These are phyloP conservation scores for Stenchaetothrips biformis DNA, from an alignment of 2,888 invertebrate species.

Conservation along the genomic window DNA sequence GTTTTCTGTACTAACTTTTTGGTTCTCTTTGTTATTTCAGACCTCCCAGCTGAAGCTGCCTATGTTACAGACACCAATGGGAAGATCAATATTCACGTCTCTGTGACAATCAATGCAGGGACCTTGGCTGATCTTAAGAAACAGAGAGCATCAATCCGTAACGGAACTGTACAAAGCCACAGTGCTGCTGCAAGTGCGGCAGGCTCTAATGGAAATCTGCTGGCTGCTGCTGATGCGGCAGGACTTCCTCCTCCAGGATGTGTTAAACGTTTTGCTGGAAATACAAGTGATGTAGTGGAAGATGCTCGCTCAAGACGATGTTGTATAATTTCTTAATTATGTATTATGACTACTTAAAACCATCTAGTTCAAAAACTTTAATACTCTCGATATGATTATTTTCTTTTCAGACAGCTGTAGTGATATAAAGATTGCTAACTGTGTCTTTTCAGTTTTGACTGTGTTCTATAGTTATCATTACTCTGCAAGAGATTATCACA, in stretches of 20 bases:
- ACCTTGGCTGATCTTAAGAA: constrained; percentile 91
- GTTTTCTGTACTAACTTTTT: background rate
- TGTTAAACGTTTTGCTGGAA: constrained; percentile 36
- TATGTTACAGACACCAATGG: constrained; percentile 64
- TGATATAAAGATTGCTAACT: background rate
- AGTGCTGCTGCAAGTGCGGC: constrained; percentile 4
- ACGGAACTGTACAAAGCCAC: constrained; percentile 42
- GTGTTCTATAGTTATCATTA: background rate
- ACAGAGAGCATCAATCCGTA: constrained; percentile 78
- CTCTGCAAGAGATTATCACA: background rate
- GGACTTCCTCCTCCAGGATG: background rate
- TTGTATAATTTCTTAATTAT: constrained; percentile 32
- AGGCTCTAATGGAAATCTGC: background rate
- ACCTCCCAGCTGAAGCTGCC: constrained; percentile 41
- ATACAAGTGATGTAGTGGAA: constrained; percentile 39
- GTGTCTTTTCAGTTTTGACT: background rate
- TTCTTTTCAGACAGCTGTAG: background rate
- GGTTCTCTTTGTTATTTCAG: constrained; percentile 37
- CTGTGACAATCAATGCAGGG: constrained; percentile 71
- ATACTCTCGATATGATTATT: background rate
- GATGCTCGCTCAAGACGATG: constrained; percentile 39
- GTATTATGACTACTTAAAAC: background rate
- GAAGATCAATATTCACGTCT: constrained; percentile 83
- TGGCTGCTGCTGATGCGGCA: constrained; percentile 2
- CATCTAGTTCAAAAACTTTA: background rate